phyloP scores from a whole-genome alignment of 2,113 vertebrate genomes.

The Anhinga rufa region DNA sequence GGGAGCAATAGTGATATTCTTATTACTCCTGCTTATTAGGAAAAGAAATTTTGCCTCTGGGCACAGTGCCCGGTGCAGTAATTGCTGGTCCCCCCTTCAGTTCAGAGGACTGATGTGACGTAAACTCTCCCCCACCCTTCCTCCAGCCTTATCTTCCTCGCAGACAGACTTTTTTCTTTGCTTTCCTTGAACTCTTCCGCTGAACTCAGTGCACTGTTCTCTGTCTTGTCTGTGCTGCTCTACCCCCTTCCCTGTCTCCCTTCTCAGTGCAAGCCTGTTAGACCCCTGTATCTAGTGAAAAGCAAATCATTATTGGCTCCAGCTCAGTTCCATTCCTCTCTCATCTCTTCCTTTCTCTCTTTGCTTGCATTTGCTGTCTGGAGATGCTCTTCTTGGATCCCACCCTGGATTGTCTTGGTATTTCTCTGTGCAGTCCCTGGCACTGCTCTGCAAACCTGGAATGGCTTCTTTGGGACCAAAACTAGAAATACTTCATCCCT shows the following conservation, averaged over 20 bases:
- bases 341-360: not conserved
- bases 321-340: not conserved
- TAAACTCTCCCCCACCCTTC: not conserved
- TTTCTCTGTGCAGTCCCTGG: not conserved
- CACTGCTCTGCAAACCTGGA: not conserved
- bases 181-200: not conserved
- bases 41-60: not conserved
- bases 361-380: not conserved
- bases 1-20: not conserved
- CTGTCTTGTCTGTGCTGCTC: not conserved
- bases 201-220: not conserved
- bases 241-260: not conserved
- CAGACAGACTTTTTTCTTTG: not conserved
- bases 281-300: not conserved
- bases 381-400: not conserved
- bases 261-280: not conserved
- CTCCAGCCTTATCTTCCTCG: not conserved
- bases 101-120: not conserved
- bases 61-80: fast-evolving
- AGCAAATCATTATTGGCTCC: not conserved
- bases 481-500: not conserved
- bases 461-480: not conserved
- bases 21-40: not conserved
- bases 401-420: not conserved
- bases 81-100: not conserved